These are phyloP conservation scores for Callorhinus ursinus DNA, from an alignment of 2,113 vertebrate species.

Conservation along the genomic window DNA sequence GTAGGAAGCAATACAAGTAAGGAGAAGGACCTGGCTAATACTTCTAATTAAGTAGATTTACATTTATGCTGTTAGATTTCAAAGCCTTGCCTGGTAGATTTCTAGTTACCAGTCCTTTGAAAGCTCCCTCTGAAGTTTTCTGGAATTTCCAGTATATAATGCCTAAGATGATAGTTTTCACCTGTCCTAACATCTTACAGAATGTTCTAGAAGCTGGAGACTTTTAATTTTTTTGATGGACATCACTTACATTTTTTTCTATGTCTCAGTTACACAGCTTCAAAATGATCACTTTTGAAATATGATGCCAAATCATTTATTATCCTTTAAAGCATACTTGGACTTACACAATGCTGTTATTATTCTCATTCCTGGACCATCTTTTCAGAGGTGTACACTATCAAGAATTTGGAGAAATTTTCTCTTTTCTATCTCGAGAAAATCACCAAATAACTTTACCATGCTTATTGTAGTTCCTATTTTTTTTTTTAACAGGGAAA, in stretches of 20 bases:
- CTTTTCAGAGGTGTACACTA: background rate
- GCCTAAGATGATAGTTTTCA: background rate
- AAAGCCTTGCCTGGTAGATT: background rate
- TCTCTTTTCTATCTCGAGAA: background rate
- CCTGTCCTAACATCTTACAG: background rate
- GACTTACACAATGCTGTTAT: background rate
- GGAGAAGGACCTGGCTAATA: background rate
- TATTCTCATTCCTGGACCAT: background rate
- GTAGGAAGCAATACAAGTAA: background rate
- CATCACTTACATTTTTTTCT: background rate
- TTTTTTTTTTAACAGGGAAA: background rate
- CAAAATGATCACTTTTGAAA: slow-evolving; percentile 5
- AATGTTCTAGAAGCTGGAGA: background rate
- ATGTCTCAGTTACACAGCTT: background rate
- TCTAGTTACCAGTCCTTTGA: background rate
- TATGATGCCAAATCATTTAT: background rate
- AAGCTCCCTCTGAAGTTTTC: background rate
- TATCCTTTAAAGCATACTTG: background rate
- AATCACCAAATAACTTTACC: background rate
- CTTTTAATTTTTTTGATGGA: background rate
- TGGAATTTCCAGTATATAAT: background rate
- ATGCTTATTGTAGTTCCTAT: background rate
- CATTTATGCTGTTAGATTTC: slow-evolving; percentile 2
- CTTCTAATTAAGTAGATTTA: background rate
- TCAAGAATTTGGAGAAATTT: background rate